phyloP scores from a whole-genome alignment of 2,797 vertebrate genomes.

The Diglossa cyanea region DNA sequence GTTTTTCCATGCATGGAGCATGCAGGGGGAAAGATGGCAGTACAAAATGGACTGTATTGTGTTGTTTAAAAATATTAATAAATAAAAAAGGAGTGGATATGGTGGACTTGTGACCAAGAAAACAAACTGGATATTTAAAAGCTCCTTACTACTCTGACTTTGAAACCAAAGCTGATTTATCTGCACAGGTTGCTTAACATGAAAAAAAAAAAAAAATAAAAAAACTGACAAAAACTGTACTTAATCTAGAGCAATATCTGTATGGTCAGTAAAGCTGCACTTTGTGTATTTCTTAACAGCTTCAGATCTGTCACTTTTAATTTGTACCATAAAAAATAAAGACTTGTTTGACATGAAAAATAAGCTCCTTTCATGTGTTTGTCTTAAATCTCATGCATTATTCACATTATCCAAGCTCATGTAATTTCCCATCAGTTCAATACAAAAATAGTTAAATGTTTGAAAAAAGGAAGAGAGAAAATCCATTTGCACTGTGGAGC shows the following conservation, averaged over 20 bases:
- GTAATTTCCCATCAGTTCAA: slow-evolving; percentile 46
- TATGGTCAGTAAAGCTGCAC: slow-evolving; percentile 98
- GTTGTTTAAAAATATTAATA: slow-evolving; percentile 32
- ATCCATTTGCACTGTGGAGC: neutral
- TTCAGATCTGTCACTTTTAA: slow-evolving; percentile 98
- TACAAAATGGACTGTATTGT: slow-evolving; percentile 65
- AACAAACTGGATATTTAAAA: slow-evolving; percentile 84
- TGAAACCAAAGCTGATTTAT: slow-evolving; percentile 99
- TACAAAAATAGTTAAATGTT: slow-evolving; percentile 41
- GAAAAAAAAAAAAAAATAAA: slow-evolving; percentile 68
- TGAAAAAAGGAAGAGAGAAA: neutral
- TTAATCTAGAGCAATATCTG: slow-evolving; percentile 99
- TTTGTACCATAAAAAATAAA: slow-evolving; percentile 99
- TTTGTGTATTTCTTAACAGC: slow-evolving; percentile 99
- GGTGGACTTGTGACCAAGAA: slow-evolving; percentile 84
- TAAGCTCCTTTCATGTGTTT: slow-evolving; percentile 63
- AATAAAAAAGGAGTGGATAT: slow-evolving; percentile 71
- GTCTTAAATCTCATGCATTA: slow-evolving; percentile 67
- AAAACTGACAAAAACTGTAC: slow-evolving; percentile 86
- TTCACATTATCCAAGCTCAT: slow-evolving; percentile 43
- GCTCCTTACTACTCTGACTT: slow-evolving; percentile 87
- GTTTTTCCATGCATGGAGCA: slow-evolving; percentile 73
- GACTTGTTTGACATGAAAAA: slow-evolving; percentile 95
- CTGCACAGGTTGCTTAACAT: slow-evolving; percentile 92
- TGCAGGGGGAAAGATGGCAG: slow-evolving; percentile 71